These are phyloP conservation scores for Drosophila mimetica DNA, from an alignment of 2,888 invertebrate genomes.

Conservation along the genomic window DNA sequence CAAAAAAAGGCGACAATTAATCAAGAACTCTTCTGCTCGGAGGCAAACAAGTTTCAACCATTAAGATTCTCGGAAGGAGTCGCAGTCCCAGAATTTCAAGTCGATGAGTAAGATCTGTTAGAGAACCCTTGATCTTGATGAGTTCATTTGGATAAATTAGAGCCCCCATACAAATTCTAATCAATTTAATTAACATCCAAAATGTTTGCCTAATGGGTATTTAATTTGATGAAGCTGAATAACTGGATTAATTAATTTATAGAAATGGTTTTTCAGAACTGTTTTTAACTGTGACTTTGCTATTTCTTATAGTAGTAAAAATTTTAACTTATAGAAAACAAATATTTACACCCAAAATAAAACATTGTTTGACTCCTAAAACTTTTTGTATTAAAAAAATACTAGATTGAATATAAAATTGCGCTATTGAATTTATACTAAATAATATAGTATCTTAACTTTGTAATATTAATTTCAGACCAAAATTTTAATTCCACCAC, in stretches of 20 bases:
- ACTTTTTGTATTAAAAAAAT: no score
- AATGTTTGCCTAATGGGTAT: background rate
- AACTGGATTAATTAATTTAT: background rate
- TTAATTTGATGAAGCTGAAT: background rate
- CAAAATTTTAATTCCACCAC: no score
- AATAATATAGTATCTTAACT: no score
- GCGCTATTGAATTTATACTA: no score
- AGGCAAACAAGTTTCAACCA: constrained; percentile 40
- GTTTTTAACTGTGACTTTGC: background rate
- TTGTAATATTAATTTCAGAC: no score
- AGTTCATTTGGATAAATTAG: constrained; percentile 19
- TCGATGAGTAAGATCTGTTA: constrained; percentile 22
- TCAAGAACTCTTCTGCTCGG: constrained; percentile 50
- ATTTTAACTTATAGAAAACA: background rate
- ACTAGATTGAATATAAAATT: no score
- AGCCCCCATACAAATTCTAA: background rate
- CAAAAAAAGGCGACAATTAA: constrained; percentile 50
- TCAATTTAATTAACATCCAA: background rate
- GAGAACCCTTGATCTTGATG: constrained; percentile 16
- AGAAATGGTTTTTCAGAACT: background rate
- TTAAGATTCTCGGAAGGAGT: constrained; percentile 59
- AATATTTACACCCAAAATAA: no score
- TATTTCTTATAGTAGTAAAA: background rate
- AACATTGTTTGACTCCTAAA: no score
- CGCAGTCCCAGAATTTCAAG: background rate